phyloP scores from a whole-genome alignment of 1,140 invertebrate species.

The Lucilia sericata region DNA sequence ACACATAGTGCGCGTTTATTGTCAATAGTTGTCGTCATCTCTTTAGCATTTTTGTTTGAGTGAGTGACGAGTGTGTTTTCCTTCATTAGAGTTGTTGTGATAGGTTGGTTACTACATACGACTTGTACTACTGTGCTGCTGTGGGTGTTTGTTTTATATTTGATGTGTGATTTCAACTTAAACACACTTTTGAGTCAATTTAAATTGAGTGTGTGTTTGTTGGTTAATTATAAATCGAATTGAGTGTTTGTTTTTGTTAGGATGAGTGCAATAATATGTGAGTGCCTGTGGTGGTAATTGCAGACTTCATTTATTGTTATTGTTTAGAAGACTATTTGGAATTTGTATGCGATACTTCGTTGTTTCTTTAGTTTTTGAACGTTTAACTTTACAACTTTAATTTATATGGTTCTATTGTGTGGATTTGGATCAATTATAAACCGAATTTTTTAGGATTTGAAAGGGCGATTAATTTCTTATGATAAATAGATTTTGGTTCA shows the following conservation, averaged over 20 bases:
- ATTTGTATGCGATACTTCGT: too few relatives aligned
- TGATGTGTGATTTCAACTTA: not conserved
- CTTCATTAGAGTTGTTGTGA: slow-evolving; percentile 10
- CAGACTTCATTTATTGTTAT: not conserved
- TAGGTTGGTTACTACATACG: not conserved
- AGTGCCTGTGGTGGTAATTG: not conserved
- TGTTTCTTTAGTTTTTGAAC: too few relatives aligned
- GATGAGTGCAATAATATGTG: not conserved
- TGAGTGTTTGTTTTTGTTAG: not conserved
- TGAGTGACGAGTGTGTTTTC: not conserved
- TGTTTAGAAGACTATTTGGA: too few relatives aligned
- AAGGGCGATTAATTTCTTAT: too few relatives aligned
- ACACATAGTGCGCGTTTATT: not conserved
- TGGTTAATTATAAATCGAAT: not conserved
- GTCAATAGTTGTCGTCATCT: not conserved
- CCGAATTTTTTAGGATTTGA: too few relatives aligned
- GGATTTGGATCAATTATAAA: too few relatives aligned
- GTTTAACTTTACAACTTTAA: too few relatives aligned
- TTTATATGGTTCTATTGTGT: too few relatives aligned
- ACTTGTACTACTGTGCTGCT: not conserved
- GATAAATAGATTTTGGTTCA: too few relatives aligned
- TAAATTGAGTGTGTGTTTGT: not conserved
- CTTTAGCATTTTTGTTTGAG: not conserved
- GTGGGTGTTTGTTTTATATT: not conserved
- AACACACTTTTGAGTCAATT: not conserved